Evolutionary conservation across 2,888 invertebrate species (phyloP).

Genomic region (Aphodius granarius): DNA sequence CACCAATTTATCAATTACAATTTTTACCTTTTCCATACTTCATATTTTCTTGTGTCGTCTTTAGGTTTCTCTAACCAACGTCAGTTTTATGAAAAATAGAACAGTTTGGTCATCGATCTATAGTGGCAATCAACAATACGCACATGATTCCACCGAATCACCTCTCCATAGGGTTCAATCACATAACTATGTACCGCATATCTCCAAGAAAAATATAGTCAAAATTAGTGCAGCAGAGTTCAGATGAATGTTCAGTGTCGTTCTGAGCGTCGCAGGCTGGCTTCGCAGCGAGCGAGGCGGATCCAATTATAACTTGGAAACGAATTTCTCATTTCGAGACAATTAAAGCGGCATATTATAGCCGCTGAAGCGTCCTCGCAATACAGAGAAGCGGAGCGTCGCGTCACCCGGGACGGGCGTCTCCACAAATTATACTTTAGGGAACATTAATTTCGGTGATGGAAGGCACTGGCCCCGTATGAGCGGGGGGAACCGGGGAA

Average conservation of each 20-base stretch:
- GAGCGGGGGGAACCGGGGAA: constrained; percentile 28
- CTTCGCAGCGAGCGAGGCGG: constrained; percentile 39
- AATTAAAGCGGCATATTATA: constrained; percentile 60
- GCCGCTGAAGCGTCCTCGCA: constrained; percentile 54
- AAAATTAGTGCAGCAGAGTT: not conserved
- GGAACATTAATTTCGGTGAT: constrained; percentile 59
- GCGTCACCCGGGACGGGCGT: constrained; percentile 45
- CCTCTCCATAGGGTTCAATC: not conserved
- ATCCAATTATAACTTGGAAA: constrained; percentile 61
- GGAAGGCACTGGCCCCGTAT: constrained; percentile 43
- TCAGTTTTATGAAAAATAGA: no score
- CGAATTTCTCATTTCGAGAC: constrained; percentile 61
- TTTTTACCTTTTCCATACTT: no score
- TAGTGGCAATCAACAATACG: not conserved
- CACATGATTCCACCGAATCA: not conserved
- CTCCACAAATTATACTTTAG: constrained; percentile 59
- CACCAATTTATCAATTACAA: no score
- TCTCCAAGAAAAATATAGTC: not conserved
- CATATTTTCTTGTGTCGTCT: no score
- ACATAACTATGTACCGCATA: not conserved
- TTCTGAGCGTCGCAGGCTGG: constrained; percentile 1
- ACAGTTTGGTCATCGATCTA: no score
- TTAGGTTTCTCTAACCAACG: no score
- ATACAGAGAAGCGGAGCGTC: constrained; percentile 44
- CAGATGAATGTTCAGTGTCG: not conserved